Evolutionary conservation across 2,797 vertebrate species (phyloP).

Genomic region (Propithecus deckenii): DNA sequence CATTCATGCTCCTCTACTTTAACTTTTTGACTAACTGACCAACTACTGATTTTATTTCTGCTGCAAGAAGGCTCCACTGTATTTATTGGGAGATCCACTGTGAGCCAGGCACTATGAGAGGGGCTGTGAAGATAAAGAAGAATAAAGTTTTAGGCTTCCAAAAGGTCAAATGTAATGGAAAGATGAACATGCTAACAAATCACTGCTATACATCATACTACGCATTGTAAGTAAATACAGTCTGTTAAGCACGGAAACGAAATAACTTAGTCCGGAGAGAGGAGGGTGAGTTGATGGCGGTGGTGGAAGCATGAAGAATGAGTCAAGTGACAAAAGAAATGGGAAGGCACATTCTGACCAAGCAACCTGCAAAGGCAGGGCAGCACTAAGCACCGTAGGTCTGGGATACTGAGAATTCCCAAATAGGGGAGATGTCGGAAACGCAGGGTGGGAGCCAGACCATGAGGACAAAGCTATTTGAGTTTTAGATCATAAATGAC

Average conservation of each 20-base stretch:
- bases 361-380: not conserved
- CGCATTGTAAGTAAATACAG: not conserved
- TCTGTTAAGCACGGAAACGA: not conserved
- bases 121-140: not conserved
- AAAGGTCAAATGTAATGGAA: not conserved
- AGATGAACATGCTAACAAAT: not conserved
- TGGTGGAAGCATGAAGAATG: not conserved
- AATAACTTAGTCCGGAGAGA: not conserved
- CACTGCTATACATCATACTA: not conserved
- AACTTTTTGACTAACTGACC: not conserved
- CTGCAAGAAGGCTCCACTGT: not conserved
- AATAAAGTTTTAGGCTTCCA: not conserved
- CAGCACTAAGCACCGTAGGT: too few relatives aligned
- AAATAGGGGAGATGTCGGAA: not conserved
- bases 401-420: not conserved
- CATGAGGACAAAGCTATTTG: not conserved
- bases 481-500: not conserved
- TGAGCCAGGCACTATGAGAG: not conserved
- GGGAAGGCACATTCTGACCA: accelerated
- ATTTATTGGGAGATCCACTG: not conserved
- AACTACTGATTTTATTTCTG: not conserved
- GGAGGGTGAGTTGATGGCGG: not conserved
- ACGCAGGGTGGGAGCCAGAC: not conserved
- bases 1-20: not conserved
- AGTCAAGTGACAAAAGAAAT: not conserved